phyloP scores from a whole-genome alignment of 2,113 vertebrate species.

The Paramisgurnus dabryanus region DNA sequence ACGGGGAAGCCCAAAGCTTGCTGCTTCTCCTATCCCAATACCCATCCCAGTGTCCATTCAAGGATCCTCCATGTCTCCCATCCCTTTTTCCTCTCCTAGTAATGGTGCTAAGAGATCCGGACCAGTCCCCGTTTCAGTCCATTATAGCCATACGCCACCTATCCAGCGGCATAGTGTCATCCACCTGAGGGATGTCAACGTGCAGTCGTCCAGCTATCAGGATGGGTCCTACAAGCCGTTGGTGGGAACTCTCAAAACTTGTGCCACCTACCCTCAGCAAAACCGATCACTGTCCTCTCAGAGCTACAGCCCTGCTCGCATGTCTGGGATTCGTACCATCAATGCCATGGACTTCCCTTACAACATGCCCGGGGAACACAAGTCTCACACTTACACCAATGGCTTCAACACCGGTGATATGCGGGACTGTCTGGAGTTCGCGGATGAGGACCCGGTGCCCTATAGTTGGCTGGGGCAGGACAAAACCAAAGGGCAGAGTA shows the following conservation, averaged over 20 bases:
- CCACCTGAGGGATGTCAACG: conserved; percentile 87
- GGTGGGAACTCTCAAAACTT: conserved; percentile 90
- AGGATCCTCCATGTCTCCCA: conserved; percentile 56
- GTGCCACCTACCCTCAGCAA: conserved; percentile 97
- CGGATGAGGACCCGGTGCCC: conserved; percentile 84
- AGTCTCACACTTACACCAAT: conserved; percentile 93
- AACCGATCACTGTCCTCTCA: conserved; percentile 95
- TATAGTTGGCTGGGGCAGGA: conserved; percentile 85
- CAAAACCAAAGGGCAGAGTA: conserved; percentile 82
- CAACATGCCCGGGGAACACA: conserved; percentile 85
- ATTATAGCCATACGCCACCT: conserved; percentile 94
- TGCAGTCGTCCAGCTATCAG: conserved; percentile 85
- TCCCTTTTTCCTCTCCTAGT: conserved; percentile 83
- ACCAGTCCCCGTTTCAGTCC: conserved; percentile 82
- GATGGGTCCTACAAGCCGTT: conserved; percentile 84
- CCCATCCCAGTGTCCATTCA: conserved; percentile 57
- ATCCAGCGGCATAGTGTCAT: conserved; percentile 94
- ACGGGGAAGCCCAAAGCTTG: conserved; percentile 81
- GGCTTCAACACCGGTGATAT: conserved; percentile 84
- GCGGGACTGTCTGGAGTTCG: conserved; percentile 90
- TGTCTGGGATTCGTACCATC: conserved; percentile 84
- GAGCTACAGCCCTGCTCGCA: conserved; percentile 90
- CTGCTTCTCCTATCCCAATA: conserved; percentile 59
- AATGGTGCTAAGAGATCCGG: conserved; percentile 80
- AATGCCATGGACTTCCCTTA: conserved; percentile 78